phyloP scores from a whole-genome alignment of 1,140 invertebrate species.

The Heliothis subflexa region DNA sequence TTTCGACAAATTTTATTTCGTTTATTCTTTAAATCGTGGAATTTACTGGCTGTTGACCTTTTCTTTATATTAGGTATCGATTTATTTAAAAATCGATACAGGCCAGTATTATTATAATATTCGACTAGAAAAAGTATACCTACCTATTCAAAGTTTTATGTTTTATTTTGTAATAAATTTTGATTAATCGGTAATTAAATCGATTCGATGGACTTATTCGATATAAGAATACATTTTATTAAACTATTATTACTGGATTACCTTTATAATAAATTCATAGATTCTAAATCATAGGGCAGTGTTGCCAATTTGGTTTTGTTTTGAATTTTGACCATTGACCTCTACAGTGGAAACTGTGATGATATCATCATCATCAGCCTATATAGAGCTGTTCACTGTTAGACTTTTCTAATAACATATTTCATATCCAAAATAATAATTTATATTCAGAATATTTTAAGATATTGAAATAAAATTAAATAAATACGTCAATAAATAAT shows the following conservation, averaged over 20 bases:
- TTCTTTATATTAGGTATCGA: constrained; percentile 15
- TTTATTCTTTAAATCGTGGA: constrained; percentile 22
- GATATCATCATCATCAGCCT: too few species aligned
- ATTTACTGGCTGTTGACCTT: constrained; percentile 44
- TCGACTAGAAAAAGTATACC: not conserved
- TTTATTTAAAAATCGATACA: constrained; percentile 4
- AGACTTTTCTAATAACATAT: too few species aligned
- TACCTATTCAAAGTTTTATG: not conserved
- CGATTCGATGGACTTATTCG: constrained; percentile 27
- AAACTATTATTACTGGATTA: not conserved
- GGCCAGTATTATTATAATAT: constrained; percentile 6
- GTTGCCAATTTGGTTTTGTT: not conserved
- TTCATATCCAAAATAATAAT: too few species aligned
- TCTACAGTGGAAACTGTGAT: not conserved
- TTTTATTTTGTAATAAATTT: constrained; percentile 31
- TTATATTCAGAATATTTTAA: too few species aligned
- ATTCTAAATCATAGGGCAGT: too few species aligned
- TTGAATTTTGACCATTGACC: constrained; percentile 15
- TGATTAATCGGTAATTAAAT: constrained; percentile 23
- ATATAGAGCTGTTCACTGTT: too few species aligned
- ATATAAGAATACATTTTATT: not conserved
- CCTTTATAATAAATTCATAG: not conserved
- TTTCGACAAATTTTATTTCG: not conserved
- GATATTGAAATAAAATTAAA: too few species aligned
- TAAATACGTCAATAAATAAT: too few species aligned